These are phyloP conservation scores for Halocaridina rubra DNA, from an alignment of 2,888 invertebrate species.

Conservation along the genomic window DNA sequence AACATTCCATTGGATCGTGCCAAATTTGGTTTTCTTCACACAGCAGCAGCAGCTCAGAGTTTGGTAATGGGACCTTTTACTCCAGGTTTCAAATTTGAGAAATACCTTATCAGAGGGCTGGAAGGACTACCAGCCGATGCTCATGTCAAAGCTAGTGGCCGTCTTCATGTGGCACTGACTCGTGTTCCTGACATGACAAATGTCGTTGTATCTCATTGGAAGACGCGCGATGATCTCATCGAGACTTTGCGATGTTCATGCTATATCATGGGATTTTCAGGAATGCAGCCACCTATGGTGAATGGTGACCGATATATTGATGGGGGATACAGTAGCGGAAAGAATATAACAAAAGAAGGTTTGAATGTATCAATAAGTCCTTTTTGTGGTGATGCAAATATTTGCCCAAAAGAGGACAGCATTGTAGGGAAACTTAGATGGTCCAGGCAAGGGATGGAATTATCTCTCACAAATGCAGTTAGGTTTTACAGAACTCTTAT, in stretches of 20 bases:
- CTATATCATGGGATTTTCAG: constrained; percentile 54
- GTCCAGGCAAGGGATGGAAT: constrained; percentile 7
- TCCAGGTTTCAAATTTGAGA: constrained; percentile 47
- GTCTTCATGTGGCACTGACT: constrained; percentile 52
- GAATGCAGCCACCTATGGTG: constrained; percentile 29
- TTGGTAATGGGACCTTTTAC: constrained; percentile 48
- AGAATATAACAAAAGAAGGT: background rate
- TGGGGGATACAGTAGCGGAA: constrained; percentile 53
- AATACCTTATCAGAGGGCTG: constrained; percentile 31
- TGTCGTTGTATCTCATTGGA: constrained; percentile 55
- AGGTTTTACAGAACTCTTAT: constrained; percentile 36
- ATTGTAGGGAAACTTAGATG: background rate
- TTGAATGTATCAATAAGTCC: constrained; percentile 43
- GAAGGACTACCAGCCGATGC: constrained; percentile 51
- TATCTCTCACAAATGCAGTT: constrained; percentile 12
- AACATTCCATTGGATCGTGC: constrained; percentile 29
- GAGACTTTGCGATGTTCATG: constrained; percentile 53
- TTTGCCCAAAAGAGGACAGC: constrained; percentile 31
- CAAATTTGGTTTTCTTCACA: constrained; percentile 23
- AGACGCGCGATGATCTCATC: constrained; percentile 53
- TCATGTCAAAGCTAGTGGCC: constrained; percentile 43
- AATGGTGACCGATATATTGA: constrained; percentile 46
- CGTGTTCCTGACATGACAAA: constrained; percentile 37
- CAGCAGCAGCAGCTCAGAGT: constrained; percentile 28
- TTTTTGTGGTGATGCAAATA: constrained; percentile 42